These are phyloP conservation scores for Dynastes grantii DNA, from an alignment of 2,888 invertebrate species.

Conservation along the genomic window DNA sequence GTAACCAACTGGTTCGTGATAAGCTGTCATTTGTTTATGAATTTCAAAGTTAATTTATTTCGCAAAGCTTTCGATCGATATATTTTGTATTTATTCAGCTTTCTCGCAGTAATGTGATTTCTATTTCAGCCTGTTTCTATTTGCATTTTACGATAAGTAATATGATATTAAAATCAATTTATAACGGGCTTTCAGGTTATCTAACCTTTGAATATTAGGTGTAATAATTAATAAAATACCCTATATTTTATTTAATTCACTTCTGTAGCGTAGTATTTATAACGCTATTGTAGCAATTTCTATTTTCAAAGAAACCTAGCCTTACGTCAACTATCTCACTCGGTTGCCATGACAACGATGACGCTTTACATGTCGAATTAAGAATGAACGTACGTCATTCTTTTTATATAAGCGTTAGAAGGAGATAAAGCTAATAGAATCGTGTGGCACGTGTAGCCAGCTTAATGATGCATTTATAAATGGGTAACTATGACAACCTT, in stretches of 20 bases:
- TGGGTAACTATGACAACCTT: conserved; percentile 65
- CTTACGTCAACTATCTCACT: conserved; percentile 65
- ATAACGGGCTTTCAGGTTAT: background rate
- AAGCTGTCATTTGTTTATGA: background rate
- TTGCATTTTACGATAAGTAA: background rate
- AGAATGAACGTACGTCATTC: conserved; percentile 61
- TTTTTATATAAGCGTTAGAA: conserved; percentile 47
- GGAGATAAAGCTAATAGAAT: conserved; percentile 30
- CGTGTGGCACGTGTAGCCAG: conserved; percentile 38
- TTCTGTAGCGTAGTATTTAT: conserved; percentile 30
- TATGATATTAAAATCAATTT: background rate
- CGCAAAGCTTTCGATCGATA: background rate
- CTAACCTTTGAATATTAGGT: background rate
- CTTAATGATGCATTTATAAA: conserved; percentile 61
- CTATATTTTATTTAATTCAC: background rate
- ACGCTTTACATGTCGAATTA: conserved; percentile 61
- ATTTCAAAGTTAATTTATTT: background rate
- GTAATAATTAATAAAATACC: background rate
- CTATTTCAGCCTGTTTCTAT: background rate
- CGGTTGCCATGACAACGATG: conserved; percentile 68
- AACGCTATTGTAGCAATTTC: conserved; percentile 44
- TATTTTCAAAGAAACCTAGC: conserved; percentile 59
- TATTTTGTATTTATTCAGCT: background rate
- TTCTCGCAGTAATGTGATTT: background rate
- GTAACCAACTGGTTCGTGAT: conserved; percentile 11